Evolutionary conservation across 2,888 invertebrate species (phyloP).

Genomic region (Caradrina clavipalpis): DNA sequence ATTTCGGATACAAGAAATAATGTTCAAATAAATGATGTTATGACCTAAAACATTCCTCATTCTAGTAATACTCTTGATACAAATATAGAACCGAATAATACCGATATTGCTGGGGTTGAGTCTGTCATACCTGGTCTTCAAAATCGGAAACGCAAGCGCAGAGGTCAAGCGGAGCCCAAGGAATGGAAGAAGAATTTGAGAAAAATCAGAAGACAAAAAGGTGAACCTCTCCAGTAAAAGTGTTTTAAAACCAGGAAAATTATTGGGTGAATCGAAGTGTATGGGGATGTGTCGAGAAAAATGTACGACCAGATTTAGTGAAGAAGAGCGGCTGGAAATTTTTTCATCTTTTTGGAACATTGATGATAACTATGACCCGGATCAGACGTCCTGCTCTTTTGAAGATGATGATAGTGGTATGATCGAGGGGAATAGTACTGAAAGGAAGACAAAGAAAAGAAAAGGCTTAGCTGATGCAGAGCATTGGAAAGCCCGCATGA

Average conservation of each 20-base stretch:
- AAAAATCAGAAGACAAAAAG: conserved; percentile 48
- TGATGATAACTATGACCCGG: conserved; percentile 7
- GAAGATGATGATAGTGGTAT: conserved; percentile 11
- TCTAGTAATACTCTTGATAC: conserved; percentile 18
- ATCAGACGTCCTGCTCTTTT: conserved; percentile 24
- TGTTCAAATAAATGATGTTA: conserved; percentile 17
- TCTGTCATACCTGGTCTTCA: conserved; percentile 40
- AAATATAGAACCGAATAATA: conserved; percentile 32
- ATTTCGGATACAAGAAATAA: conserved; percentile 10
- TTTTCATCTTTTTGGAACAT: conserved; percentile 50
- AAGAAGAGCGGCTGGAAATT: conserved; percentile 43
- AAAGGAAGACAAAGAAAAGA: conserved; percentile 18
- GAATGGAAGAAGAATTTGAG: conserved; percentile 52
- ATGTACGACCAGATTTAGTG: conserved; percentile 40
- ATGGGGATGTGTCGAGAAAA: conserved; percentile 45
- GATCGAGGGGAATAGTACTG: conserved; percentile 7
- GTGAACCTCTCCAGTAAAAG: conserved; percentile 51
- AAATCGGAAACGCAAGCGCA: conserved; percentile 51
- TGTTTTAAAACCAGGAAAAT: conserved; percentile 47
- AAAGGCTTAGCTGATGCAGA: conserved; percentile 12
- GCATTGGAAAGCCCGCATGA: conserved; percentile 7
- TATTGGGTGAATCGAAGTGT: conserved; percentile 42
- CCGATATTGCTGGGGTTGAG: conserved; percentile 35
- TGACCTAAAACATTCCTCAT: conserved; percentile 16
- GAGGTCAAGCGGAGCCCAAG: conserved; percentile 43